Evolutionary conservation across 2,113 vertebrate species (phyloP).

Genomic region (Salvator merianae): DNA sequence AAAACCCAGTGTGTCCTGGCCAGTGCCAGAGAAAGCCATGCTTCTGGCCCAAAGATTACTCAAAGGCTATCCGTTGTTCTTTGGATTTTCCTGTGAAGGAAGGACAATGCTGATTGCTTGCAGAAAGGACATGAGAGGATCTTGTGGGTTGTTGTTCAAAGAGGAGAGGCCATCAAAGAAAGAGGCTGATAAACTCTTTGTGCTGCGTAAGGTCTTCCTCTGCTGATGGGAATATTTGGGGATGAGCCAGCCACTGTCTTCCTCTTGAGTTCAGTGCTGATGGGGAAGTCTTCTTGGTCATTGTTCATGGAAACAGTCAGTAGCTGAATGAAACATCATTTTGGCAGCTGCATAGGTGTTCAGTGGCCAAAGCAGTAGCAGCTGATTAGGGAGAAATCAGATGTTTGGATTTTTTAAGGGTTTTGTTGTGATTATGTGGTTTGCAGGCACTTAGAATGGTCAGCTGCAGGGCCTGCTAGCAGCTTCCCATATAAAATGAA

Average conservation of each 20-base stretch:
- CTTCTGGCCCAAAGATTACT: neutral
- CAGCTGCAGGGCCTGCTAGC: neutral
- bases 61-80: neutral
- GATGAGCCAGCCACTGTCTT: constrained; percentile 18
- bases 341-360: constrained; percentile 17
- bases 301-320: constrained; percentile 48
- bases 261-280: neutral
- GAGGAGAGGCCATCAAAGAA: constrained; percentile 8
- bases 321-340: neutral
- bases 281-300: constrained; percentile 36
- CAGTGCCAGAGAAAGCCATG: neutral
- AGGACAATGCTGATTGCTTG: constrained; percentile 17
- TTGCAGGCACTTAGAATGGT: neutral
- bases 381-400: constrained; percentile 44
- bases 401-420: no score
- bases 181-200: neutral
- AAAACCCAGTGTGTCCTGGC: rapidly evolving
- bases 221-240: neutral
- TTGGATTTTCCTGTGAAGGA: rapidly evolving
- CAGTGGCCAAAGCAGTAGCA: constrained; percentile 11
- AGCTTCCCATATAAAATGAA: constrained; percentile 2
- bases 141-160: neutral
- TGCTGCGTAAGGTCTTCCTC: constrained; percentile 2
- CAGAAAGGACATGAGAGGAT: constrained; percentile 40
- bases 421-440: neutral